These are phyloP conservation scores for Silvanus unidentatus DNA, from an alignment of 2,888 invertebrate species.

Conservation along the genomic window DNA sequence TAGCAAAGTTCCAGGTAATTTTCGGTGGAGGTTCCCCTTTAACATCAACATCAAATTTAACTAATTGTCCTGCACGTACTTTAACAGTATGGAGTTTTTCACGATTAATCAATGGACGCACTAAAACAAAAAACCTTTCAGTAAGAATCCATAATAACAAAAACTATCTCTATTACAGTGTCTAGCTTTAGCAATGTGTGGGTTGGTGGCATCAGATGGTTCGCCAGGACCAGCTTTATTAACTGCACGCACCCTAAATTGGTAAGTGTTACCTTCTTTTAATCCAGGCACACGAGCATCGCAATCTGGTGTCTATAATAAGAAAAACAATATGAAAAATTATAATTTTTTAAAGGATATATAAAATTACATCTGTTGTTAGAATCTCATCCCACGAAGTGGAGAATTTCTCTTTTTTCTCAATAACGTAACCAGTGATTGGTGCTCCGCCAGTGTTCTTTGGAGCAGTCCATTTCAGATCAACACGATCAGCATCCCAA, in stretches of 20 bases:
- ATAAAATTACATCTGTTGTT: slow-evolving; percentile 57
- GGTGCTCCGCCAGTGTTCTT: slow-evolving; percentile 73
- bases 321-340: too few relatives aligned
- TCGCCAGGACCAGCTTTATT: slow-evolving; percentile 94
- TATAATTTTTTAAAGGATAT: background rate
- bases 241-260: slow-evolving; percentile 90
- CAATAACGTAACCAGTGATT: slow-evolving; percentile 80
- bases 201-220: slow-evolving; percentile 82
- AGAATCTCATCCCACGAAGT: slow-evolving; percentile 76
- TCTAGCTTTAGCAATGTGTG: slow-evolving; percentile 80
- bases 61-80: slow-evolving; percentile 82
- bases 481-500: slow-evolving; percentile 85
- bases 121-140: slow-evolving; percentile 48
- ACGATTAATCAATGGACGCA: slow-evolving; percentile 92
- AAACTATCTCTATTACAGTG: slow-evolving; percentile 59
- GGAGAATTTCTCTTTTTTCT: slow-evolving; percentile 79
- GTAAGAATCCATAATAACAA: background rate
- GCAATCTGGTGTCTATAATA: slow-evolving; percentile 68
- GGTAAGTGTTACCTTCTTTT: slow-evolving; percentile 87
- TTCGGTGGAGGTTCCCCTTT: slow-evolving; percentile 96
- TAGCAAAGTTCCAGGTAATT: slow-evolving; percentile 72
- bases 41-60: slow-evolving; percentile 90
- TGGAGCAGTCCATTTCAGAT: slow-evolving; percentile 77
- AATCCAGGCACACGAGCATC: slow-evolving; percentile 80
- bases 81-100: slow-evolving; percentile 84